Evolutionary conservation across 1,140 invertebrate species (phyloP).

Genomic region (Dendrolimus punctatus): DNA sequence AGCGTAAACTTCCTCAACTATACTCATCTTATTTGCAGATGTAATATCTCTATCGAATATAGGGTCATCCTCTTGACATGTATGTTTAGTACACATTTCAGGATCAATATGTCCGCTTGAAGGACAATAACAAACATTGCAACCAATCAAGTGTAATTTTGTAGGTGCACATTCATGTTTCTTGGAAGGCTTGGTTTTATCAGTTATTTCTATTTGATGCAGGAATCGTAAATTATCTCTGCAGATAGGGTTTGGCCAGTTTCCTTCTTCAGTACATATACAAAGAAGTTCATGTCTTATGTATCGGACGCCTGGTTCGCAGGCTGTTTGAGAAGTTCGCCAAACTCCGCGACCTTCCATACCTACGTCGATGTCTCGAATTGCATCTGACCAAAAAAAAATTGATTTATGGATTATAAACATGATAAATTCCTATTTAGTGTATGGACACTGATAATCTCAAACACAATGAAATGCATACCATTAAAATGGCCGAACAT

Average conservation of each 20-base stretch:
- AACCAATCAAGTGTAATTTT: conserved; percentile 44
- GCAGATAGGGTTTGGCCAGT: conserved; percentile 53
- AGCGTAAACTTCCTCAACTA: conserved; percentile 37
- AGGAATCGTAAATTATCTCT: conserved; percentile 41
- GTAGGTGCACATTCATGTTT: conserved; percentile 31
- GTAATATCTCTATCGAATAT: conserved; percentile 8
- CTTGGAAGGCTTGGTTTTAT: conserved; percentile 8
- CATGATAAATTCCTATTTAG: conserved; percentile 3
- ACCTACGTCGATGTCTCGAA: conserved; percentile 41
- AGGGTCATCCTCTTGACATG: conserved; percentile 33
- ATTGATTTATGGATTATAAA: conserved; percentile 2
- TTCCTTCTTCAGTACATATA: conserved; percentile 47
- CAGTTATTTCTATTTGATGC: conserved; percentile 29
- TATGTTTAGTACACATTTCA: conserved; percentile 37
- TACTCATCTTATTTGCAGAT: conserved; percentile 1
- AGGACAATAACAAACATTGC: conserved; percentile 53
- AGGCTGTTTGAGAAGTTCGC: conserved; percentile 27
- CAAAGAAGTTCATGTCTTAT: conserved; percentile 30
- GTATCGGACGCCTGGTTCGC: conserved; percentile 41
- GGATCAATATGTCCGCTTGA: conserved; percentile 26
- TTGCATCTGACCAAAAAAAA: conserved; percentile 31
- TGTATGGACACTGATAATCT: neutral
- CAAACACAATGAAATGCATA: conserved; percentile 11
- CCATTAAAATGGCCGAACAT: conserved; percentile 58
- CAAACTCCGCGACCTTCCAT: conserved; percentile 56